Conservation (phyloP, 2,888 invertebrate genomes). For the Melanargia galathea region DNA sequence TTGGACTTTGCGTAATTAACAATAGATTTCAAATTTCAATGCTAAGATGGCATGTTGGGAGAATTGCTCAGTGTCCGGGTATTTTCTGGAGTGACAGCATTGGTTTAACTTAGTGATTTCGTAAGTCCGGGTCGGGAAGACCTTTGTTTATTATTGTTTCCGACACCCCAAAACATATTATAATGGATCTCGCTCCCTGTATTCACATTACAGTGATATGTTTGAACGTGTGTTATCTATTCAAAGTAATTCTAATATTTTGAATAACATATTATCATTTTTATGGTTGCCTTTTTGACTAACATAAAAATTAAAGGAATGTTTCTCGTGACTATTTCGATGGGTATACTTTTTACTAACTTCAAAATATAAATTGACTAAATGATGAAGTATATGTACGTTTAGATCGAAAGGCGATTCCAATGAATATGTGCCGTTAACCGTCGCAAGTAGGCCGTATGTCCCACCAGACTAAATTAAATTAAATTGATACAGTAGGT, state of each 20-base stretch:
- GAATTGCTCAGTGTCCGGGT: constrained; percentile 54
- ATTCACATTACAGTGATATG: constrained; percentile 7
- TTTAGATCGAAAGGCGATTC: too few species aligned
- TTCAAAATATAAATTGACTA: too few species aligned
- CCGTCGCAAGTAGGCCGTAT: too few species aligned
- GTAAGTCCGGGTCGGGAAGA: constrained; percentile 47
- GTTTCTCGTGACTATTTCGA: too few species aligned
- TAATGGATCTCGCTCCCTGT: constrained; percentile 25
- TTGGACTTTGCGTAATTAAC: constrained; percentile 30
- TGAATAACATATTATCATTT: too few species aligned
- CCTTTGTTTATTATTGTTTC: constrained; percentile 47
- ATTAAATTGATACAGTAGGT: too few species aligned
- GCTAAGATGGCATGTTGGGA: constrained; percentile 42
- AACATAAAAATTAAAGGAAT: too few species aligned
- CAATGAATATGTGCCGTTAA: too few species aligned
- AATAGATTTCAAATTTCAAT: constrained; percentile 42
- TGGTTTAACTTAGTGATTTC: constrained; percentile 64
- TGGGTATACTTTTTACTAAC: too few species aligned
- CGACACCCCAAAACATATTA: constrained; percentile 28
- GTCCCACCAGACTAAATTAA: too few species aligned
- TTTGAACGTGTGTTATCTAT: constrained; percentile 1
- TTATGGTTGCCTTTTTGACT: too few species aligned
- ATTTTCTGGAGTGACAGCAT: constrained; percentile 57
- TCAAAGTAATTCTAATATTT: neutral
- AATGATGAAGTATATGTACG: too few species aligned